phyloP scores from a whole-genome alignment of 1,140 invertebrate genomes.

The Aphelenchoides besseyi region DNA sequence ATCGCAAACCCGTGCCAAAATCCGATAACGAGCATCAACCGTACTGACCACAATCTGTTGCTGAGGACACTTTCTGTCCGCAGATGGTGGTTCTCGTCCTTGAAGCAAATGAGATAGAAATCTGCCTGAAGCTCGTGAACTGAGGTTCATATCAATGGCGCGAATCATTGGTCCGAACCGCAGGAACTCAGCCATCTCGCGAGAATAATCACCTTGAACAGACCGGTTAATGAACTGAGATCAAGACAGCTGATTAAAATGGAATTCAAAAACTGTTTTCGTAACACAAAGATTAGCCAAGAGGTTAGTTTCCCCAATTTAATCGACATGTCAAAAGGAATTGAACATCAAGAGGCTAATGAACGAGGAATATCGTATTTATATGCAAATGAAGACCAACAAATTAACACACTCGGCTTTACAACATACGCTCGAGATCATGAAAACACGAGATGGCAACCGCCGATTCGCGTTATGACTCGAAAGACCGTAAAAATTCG shows the following conservation, averaged over 20 bases:
- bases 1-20: not conserved
- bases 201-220: not conserved
- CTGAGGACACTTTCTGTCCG: not conserved
- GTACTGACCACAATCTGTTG: not conserved
- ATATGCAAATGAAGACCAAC: not conserved
- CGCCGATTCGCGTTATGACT: too few relatives aligned
- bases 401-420: too few relatives aligned
- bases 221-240: not conserved
- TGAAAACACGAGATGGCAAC: not conserved
- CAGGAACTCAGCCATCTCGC: not conserved
- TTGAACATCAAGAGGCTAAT: too few relatives aligned
- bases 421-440: not conserved
- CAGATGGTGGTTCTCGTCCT: not conserved
- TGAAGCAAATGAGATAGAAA: not conserved
- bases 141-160: not conserved
- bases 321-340: too few relatives aligned
- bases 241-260: not conserved
- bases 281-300: too few relatives aligned
- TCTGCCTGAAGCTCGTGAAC: not conserved
- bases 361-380: not conserved
- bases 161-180: not conserved
- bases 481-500: not conserved
- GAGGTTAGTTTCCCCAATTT: too few relatives aligned
- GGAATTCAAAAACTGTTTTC: too few relatives aligned
- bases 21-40: not conserved